Conservation (phyloP, 2,888 invertebrate genomes). For the Ypsolopha sequella region DNA sequence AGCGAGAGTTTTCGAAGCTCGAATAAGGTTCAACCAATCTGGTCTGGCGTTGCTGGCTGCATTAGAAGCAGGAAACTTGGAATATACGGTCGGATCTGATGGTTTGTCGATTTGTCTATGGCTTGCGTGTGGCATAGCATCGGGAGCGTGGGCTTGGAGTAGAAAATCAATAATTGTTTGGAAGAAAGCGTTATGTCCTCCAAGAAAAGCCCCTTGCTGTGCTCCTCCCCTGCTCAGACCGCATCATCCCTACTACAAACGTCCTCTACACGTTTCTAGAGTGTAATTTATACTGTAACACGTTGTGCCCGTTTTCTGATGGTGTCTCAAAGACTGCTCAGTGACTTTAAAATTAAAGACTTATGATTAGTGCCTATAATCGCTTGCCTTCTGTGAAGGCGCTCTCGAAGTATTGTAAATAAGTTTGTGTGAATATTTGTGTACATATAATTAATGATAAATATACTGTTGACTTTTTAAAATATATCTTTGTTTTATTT, state of each 20-base stretch:
- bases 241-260: constrained; percentile 49
- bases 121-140: constrained; percentile 73
- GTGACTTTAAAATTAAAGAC: not conserved
- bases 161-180: constrained; percentile 72
- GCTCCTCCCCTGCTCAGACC: constrained; percentile 47
- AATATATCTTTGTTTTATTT: not conserved
- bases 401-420: constrained; percentile 38
- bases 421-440: constrained; percentile 44
- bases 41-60: constrained; percentile 60
- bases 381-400: constrained; percentile 63
- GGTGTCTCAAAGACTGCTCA: constrained; percentile 1
- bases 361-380: not conserved
- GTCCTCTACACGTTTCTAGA: constrained; percentile 55
- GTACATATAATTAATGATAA: constrained; percentile 34
- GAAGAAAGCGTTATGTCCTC: constrained; percentile 60
- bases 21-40: constrained; percentile 55
- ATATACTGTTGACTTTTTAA: constrained; percentile 57
- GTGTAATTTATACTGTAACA: constrained; percentile 30
- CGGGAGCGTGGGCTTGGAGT: constrained; percentile 78
- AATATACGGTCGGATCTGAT: constrained; percentile 30
- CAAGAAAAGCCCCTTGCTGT: constrained; percentile 47
- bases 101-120: constrained; percentile 72
- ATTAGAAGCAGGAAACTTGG: constrained; percentile 41
- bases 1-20: constrained; percentile 75
- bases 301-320: not conserved